Percentiles rank a stretch among this genome's conserved stretches.
phyloP scores from a whole-genome alignment of 1,140 invertebrate species.

The Teleopsis dalmanni region DNA sequence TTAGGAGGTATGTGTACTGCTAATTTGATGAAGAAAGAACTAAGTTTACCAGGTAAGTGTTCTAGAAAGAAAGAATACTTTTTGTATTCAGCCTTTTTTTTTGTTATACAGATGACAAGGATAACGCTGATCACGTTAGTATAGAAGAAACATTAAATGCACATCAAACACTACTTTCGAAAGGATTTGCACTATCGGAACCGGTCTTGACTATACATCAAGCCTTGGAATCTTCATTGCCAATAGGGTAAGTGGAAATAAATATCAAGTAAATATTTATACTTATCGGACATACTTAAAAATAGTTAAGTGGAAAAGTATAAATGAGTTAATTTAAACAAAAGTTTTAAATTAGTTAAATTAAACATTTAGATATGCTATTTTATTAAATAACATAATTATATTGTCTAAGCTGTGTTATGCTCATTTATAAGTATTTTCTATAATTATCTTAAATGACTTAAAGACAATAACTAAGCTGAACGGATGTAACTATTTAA shows the following conservation, averaged over 20 bases:
- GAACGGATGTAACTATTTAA: too few relatives aligned
- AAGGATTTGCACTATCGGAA: conserved; percentile 84
- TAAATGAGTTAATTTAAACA: too few relatives aligned
- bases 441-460: too few relatives aligned
- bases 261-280: too few relatives aligned
- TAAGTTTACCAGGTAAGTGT: conserved; percentile 61
- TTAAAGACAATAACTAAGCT: too few relatives aligned
- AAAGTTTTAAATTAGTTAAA: too few relatives aligned
- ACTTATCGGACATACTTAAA: too few relatives aligned
- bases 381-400: too few relatives aligned
- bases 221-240: conserved; percentile 81
- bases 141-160: conserved; percentile 68
- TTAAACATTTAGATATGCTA: too few relatives aligned
- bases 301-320: too few relatives aligned
- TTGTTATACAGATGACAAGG: conserved; percentile 56
- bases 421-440: too few relatives aligned
- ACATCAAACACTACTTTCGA: conserved; percentile 70
- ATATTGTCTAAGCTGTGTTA: too few relatives aligned
- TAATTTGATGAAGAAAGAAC: conserved; percentile 79
- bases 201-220: conserved; percentile 75
- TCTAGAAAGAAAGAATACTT: conserved; percentile 4
- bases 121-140: conserved; percentile 62
- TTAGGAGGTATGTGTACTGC: conserved; percentile 84
- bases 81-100: not conserved
- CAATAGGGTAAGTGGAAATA: conserved; percentile 63